Evolutionary conservation across 2,797 vertebrate species (phyloP), one percentile per base, ranked within the genome.

Genomic region (Arnoldichthys spilopterus): DNA sequence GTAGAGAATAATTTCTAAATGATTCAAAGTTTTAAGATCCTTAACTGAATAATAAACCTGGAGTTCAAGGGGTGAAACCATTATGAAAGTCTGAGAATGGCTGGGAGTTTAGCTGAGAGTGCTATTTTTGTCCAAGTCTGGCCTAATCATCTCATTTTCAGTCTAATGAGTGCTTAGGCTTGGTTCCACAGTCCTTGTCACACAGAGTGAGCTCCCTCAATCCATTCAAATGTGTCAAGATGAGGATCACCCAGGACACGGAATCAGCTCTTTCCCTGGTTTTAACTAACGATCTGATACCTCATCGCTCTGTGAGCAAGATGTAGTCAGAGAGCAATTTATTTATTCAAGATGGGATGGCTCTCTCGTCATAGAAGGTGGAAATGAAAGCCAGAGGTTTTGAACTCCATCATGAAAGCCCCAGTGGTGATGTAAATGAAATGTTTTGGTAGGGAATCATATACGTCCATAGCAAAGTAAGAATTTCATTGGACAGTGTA

Each of bases 241-340:
- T 53, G 49, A 54, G 30, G 49, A 32, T 53, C 20, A 54, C 30
- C 47, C 49, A 32, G 11, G 37, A 24, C 37, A 63, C 34, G 22
- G 40, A 68, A 45, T 77, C 43, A 58, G 43, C 45, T 73, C 20
- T 45, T 67, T 32, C 15, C 66, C 54, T 18, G 64, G 66, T 61
- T 82, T 77, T 77, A 47, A 30, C 70, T 77, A 77, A 82, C 75
- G 37, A 82, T 69, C 54, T 68, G 63, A 66, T 30, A 24, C 53
- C 54, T 64, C 59, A 53, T 45, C 32, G 15, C 70, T 28, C 20
- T 69, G 67, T 66, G 40, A 20, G 20, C 30, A 59, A 72, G 49
- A 47, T 62, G 28, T 28, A 43, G 74, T 40, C 67, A 24, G 69
- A 81, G 43, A 77, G 76, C 69, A 54, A 53, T 81, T 77, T 68